Percentiles rank a stretch among this genome's conserved stretches.
These are phyloP conservation scores for Xanthia togata DNA, from an alignment of 2,888 invertebrate genomes.

Conservation along the genomic window DNA sequence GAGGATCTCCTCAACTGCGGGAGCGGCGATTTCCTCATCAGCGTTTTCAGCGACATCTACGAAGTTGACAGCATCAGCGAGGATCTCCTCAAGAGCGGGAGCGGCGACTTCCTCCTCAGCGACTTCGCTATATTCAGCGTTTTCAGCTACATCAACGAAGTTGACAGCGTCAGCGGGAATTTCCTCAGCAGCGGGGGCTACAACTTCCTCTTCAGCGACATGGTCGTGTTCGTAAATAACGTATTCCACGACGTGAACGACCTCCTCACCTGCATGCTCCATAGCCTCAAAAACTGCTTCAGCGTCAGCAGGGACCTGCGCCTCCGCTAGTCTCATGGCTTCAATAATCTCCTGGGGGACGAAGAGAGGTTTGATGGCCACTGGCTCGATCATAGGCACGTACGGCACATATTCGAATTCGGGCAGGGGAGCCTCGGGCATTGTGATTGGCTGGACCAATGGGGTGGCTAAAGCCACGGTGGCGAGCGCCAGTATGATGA, in stretches of 20 bases:
- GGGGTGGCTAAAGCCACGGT: conserved; percentile 75
- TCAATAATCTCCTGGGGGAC: conserved; percentile 64
- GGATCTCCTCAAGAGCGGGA: conserved; percentile 17
- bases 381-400: conserved; percentile 34
- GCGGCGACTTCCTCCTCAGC: conserved; percentile 18
- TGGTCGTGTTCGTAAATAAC: conserved; percentile 16
- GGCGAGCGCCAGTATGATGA: conserved; percentile 77
- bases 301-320: conserved; percentile 28
- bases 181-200: conserved; percentile 20
- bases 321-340: conserved; percentile 33
- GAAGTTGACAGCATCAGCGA: conserved; percentile 19
- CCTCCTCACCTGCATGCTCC: conserved; percentile 2
- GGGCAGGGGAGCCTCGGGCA: conserved; percentile 61
- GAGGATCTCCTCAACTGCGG: conserved; percentile 11
- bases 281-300: conserved; percentile 34
- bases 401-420: conserved; percentile 26
- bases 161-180: conserved; percentile 34
- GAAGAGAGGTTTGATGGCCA: conserved; percentile 59
- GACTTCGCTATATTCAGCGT: conserved; percentile 19
- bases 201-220: conserved; percentile 18
- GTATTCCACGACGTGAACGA: conserved; percentile 39
- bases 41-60: conserved; percentile 41
- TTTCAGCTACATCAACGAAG: conserved; percentile 48
- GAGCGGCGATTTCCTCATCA: background rate
- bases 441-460: conserved; percentile 47